Evolutionary conservation across 2,888 invertebrate genomes (phyloP), one percentile per base, ranked within the genome.

Genomic region (Embidobia sp.): DNA sequence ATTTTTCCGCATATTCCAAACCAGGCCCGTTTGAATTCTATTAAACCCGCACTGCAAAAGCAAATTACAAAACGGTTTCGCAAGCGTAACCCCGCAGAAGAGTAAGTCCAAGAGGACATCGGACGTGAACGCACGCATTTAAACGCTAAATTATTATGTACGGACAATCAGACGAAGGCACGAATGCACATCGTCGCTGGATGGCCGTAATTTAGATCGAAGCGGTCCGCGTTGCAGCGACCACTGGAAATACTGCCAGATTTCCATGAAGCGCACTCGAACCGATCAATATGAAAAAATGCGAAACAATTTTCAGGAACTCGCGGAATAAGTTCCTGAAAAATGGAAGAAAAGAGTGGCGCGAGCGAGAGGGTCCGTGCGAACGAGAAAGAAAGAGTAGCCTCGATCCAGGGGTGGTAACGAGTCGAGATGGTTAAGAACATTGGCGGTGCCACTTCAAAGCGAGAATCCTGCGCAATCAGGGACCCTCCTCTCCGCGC

Each of bases 381-480:
- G 73, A 73, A 72, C 59, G 63, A 59, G 37, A 64, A 37, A 46
- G 70, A 70, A 73, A 73, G 81, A 80, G 79, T 72, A 59, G 78
- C 76, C 79, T 81, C 83, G 83, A 83, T 82, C 80, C 80, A 78
- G 79, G 82, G 83, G 85, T 84, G 85, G 86, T 87, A 87, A 87
- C 86, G 87, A 86, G 86, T 85, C 82, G 85, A 83, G 86, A 85
- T 84, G 85, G 82, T 78, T 81, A 81, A 82, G 83, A 85, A 85
- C 85, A 85, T 85, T 80, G 87, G 87, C 87, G 87, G 87, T 85
- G 85, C 84, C 84, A 85, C 85, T 86, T 87, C 87, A 87, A 87
- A 87, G 87, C 85, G 87, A 82, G 87, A 87, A 87, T 87, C 87
- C 85, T 84, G 87, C 86, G 87, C 87, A 87, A 87, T 87, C 87